Percentiles rank a stretch among this genome's conserved stretches.
Evolutionary conservation across 2,888 invertebrate species (phyloP).

Genomic region (Apamea sordens): DNA sequence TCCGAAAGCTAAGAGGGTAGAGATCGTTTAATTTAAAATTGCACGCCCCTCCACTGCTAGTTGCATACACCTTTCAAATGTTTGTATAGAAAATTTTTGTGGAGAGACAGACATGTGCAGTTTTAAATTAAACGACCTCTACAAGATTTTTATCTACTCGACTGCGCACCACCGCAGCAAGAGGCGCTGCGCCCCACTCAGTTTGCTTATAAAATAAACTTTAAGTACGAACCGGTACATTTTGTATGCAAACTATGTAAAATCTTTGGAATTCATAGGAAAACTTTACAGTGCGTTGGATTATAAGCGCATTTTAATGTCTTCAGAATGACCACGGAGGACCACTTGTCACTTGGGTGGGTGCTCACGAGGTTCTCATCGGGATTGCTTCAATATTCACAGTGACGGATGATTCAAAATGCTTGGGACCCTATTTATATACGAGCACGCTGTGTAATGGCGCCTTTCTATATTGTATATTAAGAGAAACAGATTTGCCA

Average conservation of each 20-base stretch:
- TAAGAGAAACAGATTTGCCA: constrained; percentile 41
- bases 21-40: too few species aligned
- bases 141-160: too few species aligned
- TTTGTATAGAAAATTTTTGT: too few species aligned
- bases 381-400: constrained; percentile 79
- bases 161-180: too few species aligned
- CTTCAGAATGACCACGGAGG: constrained; percentile 81
- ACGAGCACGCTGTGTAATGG: constrained; percentile 79
- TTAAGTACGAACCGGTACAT: neutral
- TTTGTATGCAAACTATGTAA: neutral
- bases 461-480: constrained; percentile 73
- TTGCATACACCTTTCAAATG: too few species aligned
- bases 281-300: neutral
- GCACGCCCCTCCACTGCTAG: too few species aligned
- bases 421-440: constrained; percentile 76
- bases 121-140: too few species aligned
- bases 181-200: too few species aligned
- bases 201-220: neutral
- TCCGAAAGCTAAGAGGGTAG: too few species aligned
- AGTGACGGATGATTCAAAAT: constrained; percentile 62
- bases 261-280: constrained; percentile 5
- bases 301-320: neutral
- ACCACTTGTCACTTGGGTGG: constrained; percentile 76
- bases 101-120: too few species aligned
- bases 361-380: constrained; percentile 70